Evolutionary conservation across 2,113 vertebrate species (phyloP), one percentile per base, ranked within the genome.

Genomic region (Epinephelus cyanopodus): DNA sequence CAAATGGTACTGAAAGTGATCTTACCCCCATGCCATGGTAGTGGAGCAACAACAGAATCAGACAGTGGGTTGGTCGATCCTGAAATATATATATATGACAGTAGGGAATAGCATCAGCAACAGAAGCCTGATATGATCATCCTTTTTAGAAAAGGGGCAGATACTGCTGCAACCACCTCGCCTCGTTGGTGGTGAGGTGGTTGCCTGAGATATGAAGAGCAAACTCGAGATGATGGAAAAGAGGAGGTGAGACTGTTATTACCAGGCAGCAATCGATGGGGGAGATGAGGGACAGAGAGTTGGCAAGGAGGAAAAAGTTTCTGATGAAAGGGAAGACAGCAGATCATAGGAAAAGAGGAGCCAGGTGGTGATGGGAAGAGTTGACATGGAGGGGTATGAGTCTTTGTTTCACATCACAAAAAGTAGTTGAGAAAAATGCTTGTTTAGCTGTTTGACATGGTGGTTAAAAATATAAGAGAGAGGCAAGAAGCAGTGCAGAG

Each of bases 381-480:
- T 53, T 1, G 0, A 6, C 68, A n/a, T 56, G n/a, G 45, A 65
- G 13, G 12, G 9, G 7, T 39, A 7, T 19, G 23, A 42, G 47
- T 50, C 58, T 23, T 3, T 71, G 47, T 78, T 74, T 83, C 17
- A 39, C 65, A 71, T 74, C 29, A 61, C 17, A 23, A 57, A 48
- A 81, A 61, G 37, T 50, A 63, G 7, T 68, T 21, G 67, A 70
- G 52, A 60, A 66, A 86, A 79, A 74, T 25, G 1, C 65, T 45
- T 61, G 37, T 54, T 47, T 19, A 17, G 64, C 25, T 83, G 48
- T 77, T 77, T 81, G 65, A 81, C 10, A 23, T 62, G n/a, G 11
- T 69, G 39, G 69, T 83, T 83, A 74, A 87, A 84, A 84, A 70
- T 71, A 84, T 39, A 84, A 70, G 39, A 79, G 60, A 33, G 68